These are phyloP conservation scores for Caenorhabditis sinica DNA, from an alignment of 2,888 invertebrate genomes.

Conservation along the genomic window DNA sequence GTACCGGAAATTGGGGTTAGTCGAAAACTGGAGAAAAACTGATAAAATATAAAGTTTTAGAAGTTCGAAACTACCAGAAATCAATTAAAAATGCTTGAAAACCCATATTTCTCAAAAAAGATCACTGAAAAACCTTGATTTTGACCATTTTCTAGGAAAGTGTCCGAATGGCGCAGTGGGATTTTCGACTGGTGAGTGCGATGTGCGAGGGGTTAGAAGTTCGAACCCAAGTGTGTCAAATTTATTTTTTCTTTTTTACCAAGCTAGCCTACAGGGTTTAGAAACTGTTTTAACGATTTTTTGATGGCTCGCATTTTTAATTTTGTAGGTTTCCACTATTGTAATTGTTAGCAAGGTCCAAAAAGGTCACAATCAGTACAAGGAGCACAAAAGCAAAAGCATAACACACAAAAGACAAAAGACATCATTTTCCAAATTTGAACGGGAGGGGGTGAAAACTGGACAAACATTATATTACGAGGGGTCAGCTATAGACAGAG, in stretches of 20 bases:
- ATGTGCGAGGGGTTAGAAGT: neutral
- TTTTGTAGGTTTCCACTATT: no score
- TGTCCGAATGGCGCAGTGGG: neutral
- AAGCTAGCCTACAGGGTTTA: neutral
- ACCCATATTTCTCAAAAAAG: neutral
- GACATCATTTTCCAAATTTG: neutral
- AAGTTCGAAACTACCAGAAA: no score
- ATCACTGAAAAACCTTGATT: neutral
- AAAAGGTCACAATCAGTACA: constrained; percentile 6
- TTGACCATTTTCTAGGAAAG: neutral
- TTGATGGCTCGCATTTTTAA: neutral
- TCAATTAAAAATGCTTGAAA: neutral
- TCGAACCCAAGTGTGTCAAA: neutral
- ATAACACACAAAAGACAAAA: neutral
- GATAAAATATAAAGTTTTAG: no score
- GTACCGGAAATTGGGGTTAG: neutral
- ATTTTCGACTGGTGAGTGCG: neutral
- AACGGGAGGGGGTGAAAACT: neutral
- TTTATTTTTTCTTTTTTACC: neutral
- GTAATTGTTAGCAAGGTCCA: neutral
- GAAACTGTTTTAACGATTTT: neutral
- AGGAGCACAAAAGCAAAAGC: constrained; percentile 1
- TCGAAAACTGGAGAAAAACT: neutral
- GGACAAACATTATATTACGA: neutral
- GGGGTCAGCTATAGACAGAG: neutral